Evolutionary conservation across 2,113 vertebrate genomes (phyloP), one percentile per base, ranked within the genome.

Genomic region (Oryzias celebensis): DNA sequence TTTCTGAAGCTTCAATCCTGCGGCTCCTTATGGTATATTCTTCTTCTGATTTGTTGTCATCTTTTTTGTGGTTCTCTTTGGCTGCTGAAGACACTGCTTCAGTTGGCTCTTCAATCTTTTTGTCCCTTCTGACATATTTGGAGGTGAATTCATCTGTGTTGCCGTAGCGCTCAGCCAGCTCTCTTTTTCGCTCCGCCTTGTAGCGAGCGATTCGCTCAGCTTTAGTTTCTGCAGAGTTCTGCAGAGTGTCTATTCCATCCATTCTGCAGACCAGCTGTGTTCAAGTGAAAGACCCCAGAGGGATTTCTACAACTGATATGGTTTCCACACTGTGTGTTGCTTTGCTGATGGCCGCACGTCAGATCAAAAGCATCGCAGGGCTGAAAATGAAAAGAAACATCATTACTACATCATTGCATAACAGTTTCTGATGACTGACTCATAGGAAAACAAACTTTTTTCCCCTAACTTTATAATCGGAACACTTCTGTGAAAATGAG

Each of bases 121-220:
- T 83, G 48, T 92, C 91, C 71, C 63, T 82, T 4, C 83, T 79
- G 51, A 86, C 82, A 52, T 91, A 89, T 65, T 85, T 91, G 55
- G 89, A 88, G 47, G 84, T 74, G 64, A 84, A 75, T 20, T 93
- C 90, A 1, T 92, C 89, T 0, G 85, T 65, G 78, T 85, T 87
- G 65, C 90, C 89, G 7, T 92, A 92, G 45, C 87, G 89, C 56
- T 93, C 89, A 0, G 91, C 91, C 20, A 93, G 81, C 77, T 92
- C 90, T 60, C 90, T 85, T 60, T 90, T 89, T 58, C 93, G 81
- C 44, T 93, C 92, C 2, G 91, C 92, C 62, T 93, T 93, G 87
- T 93, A 93, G 67, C 91, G 87, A 18, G 93, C 92, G 4, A 93
- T 93, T 22, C 91, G 86, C 58, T 93, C 92, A 12, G 92, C 92